These are phyloP conservation scores for Acrocephalus arundinaceus DNA, from an alignment of 2,113 vertebrate species.

Conservation along the genomic window DNA sequence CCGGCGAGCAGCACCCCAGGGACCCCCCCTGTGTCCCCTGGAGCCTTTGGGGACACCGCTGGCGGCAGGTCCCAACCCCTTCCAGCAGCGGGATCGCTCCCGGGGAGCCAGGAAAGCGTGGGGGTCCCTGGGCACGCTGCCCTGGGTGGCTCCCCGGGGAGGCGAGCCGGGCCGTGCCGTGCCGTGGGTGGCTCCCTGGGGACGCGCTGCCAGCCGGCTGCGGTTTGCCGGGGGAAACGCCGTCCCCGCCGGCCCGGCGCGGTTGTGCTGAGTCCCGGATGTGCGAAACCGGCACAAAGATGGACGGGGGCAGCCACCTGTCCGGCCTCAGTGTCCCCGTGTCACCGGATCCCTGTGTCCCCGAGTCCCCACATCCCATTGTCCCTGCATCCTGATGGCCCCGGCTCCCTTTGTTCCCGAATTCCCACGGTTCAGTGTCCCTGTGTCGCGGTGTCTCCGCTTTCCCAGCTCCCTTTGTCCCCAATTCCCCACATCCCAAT, in stretches of 20 bases:
- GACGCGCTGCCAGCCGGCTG: background rate
- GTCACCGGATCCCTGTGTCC: background rate
- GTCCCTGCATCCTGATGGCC: background rate
- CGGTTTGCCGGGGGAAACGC: background rate
- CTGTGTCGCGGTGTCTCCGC: background rate
- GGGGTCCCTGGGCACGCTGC: too few relatives aligned
- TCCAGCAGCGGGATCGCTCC: background rate
- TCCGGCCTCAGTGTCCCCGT: background rate
- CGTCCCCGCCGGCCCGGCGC: background rate
- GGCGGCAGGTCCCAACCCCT: background rate
- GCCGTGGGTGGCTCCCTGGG: background rate
- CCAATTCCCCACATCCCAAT: rapidly evolving
- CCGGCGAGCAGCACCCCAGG: background rate
- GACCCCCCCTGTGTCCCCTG: rapidly evolving
- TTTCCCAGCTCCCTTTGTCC: background rate
- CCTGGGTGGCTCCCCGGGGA: background rate
- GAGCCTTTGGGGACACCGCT: rapidly evolving
- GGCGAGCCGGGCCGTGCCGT: too few relatives aligned
- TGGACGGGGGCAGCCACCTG: background rate
- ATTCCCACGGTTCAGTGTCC: background rate
- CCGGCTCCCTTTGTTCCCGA: background rate
- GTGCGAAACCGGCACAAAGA: background rate
- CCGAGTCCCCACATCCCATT: background rate
- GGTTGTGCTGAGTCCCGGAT: background rate
- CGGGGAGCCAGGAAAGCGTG: background rate